Evolutionary conservation across 2,888 invertebrate genomes (phyloP).

Genomic region (Agonopterix heracliana): DNA sequence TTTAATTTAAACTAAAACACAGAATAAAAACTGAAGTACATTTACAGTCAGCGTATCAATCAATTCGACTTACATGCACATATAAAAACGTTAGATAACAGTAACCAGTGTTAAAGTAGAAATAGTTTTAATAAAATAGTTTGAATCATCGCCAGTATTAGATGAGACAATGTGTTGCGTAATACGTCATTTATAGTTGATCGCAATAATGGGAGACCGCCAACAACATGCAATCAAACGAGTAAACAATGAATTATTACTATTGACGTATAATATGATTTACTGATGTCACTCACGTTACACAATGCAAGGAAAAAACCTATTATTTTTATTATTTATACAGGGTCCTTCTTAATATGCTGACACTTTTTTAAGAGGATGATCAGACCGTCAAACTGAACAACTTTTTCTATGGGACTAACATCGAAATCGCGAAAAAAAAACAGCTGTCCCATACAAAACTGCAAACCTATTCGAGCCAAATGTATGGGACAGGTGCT

Average conservation of each 20-base stretch:
- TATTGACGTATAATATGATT: slow-evolving; percentile 14
- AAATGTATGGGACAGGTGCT: too few species aligned
- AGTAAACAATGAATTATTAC: slow-evolving; percentile 20
- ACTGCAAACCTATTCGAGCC: too few species aligned
- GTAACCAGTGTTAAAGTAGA: slow-evolving; percentile 12
- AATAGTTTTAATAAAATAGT: slow-evolving; percentile 34
- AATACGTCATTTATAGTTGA: slow-evolving; percentile 54
- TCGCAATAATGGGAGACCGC: slow-evolving; percentile 30
- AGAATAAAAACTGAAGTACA: too few species aligned
- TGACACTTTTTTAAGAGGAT: too few species aligned
- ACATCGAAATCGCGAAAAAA: too few species aligned
- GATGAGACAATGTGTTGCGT: slow-evolving; percentile 46
- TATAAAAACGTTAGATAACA: slow-evolving; percentile 1
- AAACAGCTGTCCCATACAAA: too few species aligned
- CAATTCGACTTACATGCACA: neutral
- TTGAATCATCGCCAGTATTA: slow-evolving; percentile 49
- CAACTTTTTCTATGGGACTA: too few species aligned
- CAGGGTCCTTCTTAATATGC: too few species aligned
- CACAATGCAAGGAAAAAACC: neutral
- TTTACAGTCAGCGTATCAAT: too few species aligned
- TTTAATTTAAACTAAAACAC: too few species aligned
- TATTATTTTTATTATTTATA: too few species aligned
- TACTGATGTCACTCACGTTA: neutral
- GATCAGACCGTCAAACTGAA: too few species aligned
- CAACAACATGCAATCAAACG: slow-evolving; percentile 26